phyloP scores from a whole-genome alignment of 2,797 vertebrate genomes.

The Chelidonichthys spinosus region DNA sequence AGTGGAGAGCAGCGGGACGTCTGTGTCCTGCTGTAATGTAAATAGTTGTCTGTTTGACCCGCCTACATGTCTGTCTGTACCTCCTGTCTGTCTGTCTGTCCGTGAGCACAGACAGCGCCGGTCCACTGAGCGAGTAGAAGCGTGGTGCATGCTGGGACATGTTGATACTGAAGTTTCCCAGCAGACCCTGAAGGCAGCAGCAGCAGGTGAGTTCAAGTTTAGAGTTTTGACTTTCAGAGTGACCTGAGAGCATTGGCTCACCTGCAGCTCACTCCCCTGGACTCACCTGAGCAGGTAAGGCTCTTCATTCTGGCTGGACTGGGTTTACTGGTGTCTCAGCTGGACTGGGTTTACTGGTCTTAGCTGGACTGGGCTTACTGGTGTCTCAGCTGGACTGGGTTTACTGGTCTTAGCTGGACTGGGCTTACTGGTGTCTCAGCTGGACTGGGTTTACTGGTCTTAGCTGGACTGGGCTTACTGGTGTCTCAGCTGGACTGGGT shows the following conservation, averaged over 20 bases:
- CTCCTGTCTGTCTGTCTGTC: background rate
- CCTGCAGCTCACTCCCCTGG: constrained; percentile 1
- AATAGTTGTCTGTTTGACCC: too few relatives aligned
- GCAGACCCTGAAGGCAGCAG: constrained; percentile 29
- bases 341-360: background rate
- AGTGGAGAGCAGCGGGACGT: too few relatives aligned
- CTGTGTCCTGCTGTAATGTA: too few relatives aligned
- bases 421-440: background rate
- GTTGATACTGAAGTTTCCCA: constrained; percentile 11
- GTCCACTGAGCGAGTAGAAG: background rate
- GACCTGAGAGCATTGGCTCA: background rate
- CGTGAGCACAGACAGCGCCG: background rate
- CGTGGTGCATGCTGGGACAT: background rate
- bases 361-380: background rate
- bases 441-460: background rate
- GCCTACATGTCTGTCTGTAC: too few relatives aligned
- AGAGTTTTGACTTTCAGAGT: constrained; percentile 13
- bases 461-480: too few relatives aligned
- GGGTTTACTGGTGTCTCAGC: background rate
- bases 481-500: too few relatives aligned
- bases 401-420: background rate
- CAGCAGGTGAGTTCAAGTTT: background rate
- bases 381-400: too few relatives aligned
- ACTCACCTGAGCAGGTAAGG: constrained; percentile 49
- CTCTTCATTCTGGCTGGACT: background rate